Evolutionary conservation across 2,113 vertebrate genomes (phyloP), one percentile per base, ranked within the genome.

Genomic region (Thalassoma bifasciatum): DNA sequence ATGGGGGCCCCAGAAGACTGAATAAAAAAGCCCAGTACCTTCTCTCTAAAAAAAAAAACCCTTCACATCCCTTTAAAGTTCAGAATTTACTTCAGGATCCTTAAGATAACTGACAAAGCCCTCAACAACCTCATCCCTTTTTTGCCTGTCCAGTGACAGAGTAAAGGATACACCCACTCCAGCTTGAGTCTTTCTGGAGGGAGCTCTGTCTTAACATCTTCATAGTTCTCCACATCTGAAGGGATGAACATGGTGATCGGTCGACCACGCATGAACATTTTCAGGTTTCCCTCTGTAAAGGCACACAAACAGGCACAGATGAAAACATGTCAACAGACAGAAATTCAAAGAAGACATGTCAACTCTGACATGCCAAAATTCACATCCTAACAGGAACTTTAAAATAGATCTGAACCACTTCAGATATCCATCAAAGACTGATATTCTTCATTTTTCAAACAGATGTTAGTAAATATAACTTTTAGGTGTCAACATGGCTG

Each of bases 181-280:
- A 99, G 95, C 93, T 97, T 98, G 72, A 99, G 95, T 86, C 96
- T 95, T 85, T 99, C 97, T 46, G 97, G 62, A 34, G 98, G 96
- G 89, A 99, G 94, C 46, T 99, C 98, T 40, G 96, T 95, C 65
- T 94, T 95, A 68, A 98, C 94, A 13, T 98, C 97, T 0, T 96
- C 96, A 66, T 98, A 98, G 91, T 95, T 98, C 69, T 96, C 95
- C 79, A 98, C 93, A 30, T 98, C 95, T 54, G 98, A 97, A 59
- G 98, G 98, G 93, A 98, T 95, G 90, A 97, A 99, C 98, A 99
- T 99, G 74, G 98, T 99, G 91, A 99, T 99, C 22, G 98, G 98
- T 69, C 98, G 96, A 51, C 98, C 98, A 14, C 98, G 92, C 97
- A 99, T 98, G 92, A 99, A 99, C 97, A 97, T 98, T 94, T 99